phyloP scores from a whole-genome alignment of 2,113 vertebrate genomes.

The Sphyrna mokarran region DNA sequence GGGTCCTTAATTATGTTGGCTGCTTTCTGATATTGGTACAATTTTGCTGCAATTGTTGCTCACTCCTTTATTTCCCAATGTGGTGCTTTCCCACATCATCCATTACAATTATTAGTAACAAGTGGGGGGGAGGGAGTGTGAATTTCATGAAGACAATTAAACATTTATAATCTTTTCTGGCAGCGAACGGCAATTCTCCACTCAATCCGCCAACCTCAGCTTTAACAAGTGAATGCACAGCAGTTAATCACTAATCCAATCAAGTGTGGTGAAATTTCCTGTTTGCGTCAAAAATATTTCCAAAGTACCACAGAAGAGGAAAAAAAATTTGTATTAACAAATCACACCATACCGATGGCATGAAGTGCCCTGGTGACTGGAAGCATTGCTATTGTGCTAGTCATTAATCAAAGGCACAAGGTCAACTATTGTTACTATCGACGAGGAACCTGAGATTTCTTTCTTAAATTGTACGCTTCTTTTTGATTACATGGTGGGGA shows the following conservation, averaged over 20 bases:
- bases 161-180: background rate
- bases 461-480: background rate
- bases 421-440: background rate
- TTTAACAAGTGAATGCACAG: background rate
- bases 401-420: constrained; percentile 13
- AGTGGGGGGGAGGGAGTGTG: background rate
- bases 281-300: background rate
- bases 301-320: background rate
- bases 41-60: background rate
- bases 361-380: background rate
- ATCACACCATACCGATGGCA: background rate
- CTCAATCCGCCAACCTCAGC: background rate
- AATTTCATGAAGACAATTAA: background rate
- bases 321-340: background rate
- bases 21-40: background rate
- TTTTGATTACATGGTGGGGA: background rate
- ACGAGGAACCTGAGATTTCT: background rate
- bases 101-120: background rate
- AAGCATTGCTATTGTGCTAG: constrained; percentile 10
- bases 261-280: background rate
- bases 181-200: background rate
- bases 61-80: background rate
- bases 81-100: background rate
- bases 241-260: constrained; percentile 13
- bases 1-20: too few species aligned